Evolutionary conservation across 2,888 invertebrate genomes (phyloP), one percentile per base, ranked within the genome.

Genomic region (Chrysolina oricalcia): DNA sequence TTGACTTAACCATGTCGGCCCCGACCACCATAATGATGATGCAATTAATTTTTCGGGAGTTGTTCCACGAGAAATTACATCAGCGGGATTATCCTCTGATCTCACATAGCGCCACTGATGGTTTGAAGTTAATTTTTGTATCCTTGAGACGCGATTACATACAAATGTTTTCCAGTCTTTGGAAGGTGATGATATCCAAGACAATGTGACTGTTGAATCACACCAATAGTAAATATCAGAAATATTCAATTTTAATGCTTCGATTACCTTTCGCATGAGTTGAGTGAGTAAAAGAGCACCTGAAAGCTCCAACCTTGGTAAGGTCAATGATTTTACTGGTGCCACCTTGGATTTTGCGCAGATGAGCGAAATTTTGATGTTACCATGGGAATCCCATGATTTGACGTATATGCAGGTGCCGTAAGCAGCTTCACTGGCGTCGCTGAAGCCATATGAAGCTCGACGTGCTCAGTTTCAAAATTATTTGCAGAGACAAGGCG

Each of bases 11-110:
- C 64, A 64, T 8, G 43, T 3, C 1, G 56, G 56, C 9, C 65
- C 48, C 13, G 41, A 35, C 68, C 68, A 68, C 73, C 73, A 73
- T 73, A 73, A 63, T 11, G 17, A 8, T 17, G 1, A 64, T 9
- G 15, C 13, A 23, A 43, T 41, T 50, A 69, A 21, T 48, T 63
- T 40, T 0, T 62, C n/a, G 19, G 73, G 62, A n/a, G 48, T 43
- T 13, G 27, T 43, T 13, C 86, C 86, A 41, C 86, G 64, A 0
- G 85, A 85, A 1, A 84, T 80, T 9, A 82, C 80, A 72, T 86
- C 85, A n/a, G 85, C 84, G 0, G 86, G 84, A 70, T 87, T 87
- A 2, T 77, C 70, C 35, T 75, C 66, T 8, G 82, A 78, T 17
- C 76, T 67, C 0, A 86, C 82, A 71, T 86, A 82, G 50, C 70